Percentiles rank a stretch among this genome's conserved stretches.
phyloP scores from a whole-genome alignment of 1,140 invertebrate genomes.

The Achatina immaculata region DNA sequence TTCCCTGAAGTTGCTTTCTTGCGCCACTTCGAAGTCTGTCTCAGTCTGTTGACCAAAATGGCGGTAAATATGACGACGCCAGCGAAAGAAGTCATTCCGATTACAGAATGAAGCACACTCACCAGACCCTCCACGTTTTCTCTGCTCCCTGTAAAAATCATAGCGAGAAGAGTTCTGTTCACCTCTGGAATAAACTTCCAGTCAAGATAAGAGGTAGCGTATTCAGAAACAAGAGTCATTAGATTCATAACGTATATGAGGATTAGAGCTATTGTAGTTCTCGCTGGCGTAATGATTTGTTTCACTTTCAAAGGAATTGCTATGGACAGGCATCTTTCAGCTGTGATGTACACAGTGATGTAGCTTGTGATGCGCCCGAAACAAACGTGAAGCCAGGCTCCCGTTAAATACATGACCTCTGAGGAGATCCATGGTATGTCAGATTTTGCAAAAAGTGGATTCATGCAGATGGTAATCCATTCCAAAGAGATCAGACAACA shows the following conservation, averaged over 20 bases:
- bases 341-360: not conserved
- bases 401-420: constrained; percentile 6
- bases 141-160: not conserved
- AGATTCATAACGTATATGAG: not conserved
- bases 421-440: not conserved
- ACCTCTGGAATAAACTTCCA: not conserved
- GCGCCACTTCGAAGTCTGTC: not conserved
- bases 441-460: not conserved
- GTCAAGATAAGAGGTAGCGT: not conserved
- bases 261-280: not conserved
- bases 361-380: not conserved
- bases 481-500: not conserved
- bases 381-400: not conserved
- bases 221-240: not conserved
- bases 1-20: not conserved
- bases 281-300: not conserved
- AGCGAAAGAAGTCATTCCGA: not conserved
- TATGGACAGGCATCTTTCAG: not conserved
- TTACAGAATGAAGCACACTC: not conserved
- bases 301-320: constrained; percentile 15
- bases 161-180: not conserved
- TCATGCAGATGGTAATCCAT: not conserved
- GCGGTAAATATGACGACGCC: not conserved
- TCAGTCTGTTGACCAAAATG: not conserved
- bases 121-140: not conserved